Conservation (phyloP, 2,888 invertebrate genomes). For the Pycnomerus fuliginosus region DNA sequence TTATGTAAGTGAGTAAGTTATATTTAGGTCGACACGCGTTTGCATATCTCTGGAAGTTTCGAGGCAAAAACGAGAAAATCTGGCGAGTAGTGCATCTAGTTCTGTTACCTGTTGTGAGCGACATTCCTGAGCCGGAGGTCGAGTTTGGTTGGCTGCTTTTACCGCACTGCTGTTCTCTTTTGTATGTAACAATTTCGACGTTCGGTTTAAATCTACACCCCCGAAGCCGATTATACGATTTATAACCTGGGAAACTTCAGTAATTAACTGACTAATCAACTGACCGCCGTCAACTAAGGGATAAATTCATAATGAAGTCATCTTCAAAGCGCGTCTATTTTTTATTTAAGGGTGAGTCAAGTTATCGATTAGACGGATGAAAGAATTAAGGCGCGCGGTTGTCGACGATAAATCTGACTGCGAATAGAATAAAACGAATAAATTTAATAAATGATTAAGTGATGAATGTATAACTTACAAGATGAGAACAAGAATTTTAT, state of each 20-base stretch:
- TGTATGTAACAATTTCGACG: slow-evolving; percentile 16
- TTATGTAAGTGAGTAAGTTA: too few relatives aligned
- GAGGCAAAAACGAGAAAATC: too few relatives aligned
- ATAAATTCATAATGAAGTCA: too few relatives aligned
- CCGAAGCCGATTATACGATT: background rate
- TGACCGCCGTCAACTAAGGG: too few relatives aligned
- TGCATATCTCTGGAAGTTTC: too few relatives aligned
- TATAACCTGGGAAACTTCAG: slow-evolving; percentile 3
- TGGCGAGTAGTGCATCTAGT: slow-evolving; percentile 27
- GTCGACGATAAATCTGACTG: slow-evolving; percentile 9
- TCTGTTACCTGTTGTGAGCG: slow-evolving; percentile 26
- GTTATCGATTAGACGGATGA: background rate
- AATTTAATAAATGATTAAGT: slow-evolving; percentile 27
- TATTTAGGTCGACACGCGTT: too few relatives aligned
- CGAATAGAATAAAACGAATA: slow-evolving; percentile 16
- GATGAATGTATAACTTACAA: slow-evolving; percentile 27
- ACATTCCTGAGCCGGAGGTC: slow-evolving; percentile 23
- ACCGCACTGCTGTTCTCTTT: slow-evolving; percentile 18
- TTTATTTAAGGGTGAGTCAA: background rate
- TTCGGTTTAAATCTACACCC: slow-evolving; percentile 12
- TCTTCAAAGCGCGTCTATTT: background rate
- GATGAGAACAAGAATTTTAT: slow-evolving; percentile 30
- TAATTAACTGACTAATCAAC: slow-evolving; percentile 12
- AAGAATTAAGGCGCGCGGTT: background rate
- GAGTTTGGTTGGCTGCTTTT: slow-evolving; percentile 20